A percentile compares a stretch with the other conserved stretches of the same genome.
These are phyloP conservation scores for Sialia sialis DNA, from an alignment of 2,113 vertebrate genomes.

Conservation along the genomic window DNA sequence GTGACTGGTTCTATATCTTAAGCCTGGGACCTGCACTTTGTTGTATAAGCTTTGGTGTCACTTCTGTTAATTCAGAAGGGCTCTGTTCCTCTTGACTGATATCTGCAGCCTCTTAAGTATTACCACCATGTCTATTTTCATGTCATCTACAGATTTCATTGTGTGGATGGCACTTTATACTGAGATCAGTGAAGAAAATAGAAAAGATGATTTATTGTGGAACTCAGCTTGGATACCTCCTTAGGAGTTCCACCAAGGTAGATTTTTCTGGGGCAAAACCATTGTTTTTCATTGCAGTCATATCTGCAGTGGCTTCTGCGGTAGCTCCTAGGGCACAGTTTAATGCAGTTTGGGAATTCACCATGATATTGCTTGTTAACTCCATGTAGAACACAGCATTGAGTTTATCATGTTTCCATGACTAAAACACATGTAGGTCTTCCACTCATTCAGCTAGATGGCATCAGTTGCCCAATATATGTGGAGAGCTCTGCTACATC, in stretches of 20 bases:
- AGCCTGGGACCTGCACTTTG: background rate
- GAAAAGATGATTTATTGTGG: background rate
- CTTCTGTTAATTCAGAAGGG: background rate
- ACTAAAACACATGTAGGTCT: background rate
- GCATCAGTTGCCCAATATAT: background rate
- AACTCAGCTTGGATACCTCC: background rate
- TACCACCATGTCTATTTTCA: background rate
- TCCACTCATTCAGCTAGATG: background rate
- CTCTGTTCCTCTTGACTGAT: background rate
- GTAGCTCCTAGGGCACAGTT: background rate
- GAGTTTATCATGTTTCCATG: background rate
- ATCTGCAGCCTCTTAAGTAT: background rate
- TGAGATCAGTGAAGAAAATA: background rate
- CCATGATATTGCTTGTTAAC: background rate
- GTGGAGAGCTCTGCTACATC: background rate
- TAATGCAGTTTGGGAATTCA: background rate
- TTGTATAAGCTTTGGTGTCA: background rate
- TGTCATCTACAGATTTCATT: background rate
- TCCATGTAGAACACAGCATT: background rate
- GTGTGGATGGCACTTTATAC: background rate
- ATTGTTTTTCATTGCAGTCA: background rate
- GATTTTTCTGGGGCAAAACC: background rate
- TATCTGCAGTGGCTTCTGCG: background rate
- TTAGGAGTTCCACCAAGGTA: fast-evolving
- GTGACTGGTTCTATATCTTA: background rate